phyloP scores from a whole-genome alignment of 1,140 invertebrate genomes.

The Drosophila kohkoa region DNA sequence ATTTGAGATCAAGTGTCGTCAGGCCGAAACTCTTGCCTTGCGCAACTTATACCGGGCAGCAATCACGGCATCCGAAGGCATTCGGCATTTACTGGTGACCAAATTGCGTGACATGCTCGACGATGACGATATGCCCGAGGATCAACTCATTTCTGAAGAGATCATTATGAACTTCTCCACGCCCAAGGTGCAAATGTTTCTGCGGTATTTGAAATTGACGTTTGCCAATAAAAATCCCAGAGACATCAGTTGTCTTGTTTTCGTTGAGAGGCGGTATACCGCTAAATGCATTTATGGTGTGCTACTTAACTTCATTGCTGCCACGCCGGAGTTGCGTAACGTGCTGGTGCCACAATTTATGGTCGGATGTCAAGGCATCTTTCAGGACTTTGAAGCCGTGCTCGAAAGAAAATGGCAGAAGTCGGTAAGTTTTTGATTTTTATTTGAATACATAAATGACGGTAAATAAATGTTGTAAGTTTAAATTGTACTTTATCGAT shows the following conservation, averaged over 20 bases:
- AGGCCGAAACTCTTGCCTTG: constrained; percentile 84
- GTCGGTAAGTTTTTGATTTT: constrained; percentile 53
- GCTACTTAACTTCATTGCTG: constrained; percentile 86
- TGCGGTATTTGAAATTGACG: constrained; percentile 86
- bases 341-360: constrained; percentile 90
- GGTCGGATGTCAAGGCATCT: constrained; percentile 86
- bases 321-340: constrained; percentile 84
- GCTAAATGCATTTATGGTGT: constrained; percentile 92
- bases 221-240: constrained; percentile 72
- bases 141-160: constrained; percentile 57
- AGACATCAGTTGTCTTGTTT: constrained; percentile 91
- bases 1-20: constrained; percentile 87
- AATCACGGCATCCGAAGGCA: constrained; percentile 78
- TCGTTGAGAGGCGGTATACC: constrained; percentile 91
- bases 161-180: constrained; percentile 86
- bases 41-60: constrained; percentile 84
- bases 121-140: constrained; percentile 55
- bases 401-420: constrained; percentile 86
- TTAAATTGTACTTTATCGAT: too few species aligned
- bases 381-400: constrained; percentile 52
- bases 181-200: constrained; percentile 86
- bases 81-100: constrained; percentile 62
- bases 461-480: not conserved
- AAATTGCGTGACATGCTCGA: constrained; percentile 61
- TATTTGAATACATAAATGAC: too few species aligned